Evolutionary conservation across 2,888 invertebrate genomes (phyloP).

Genomic region (Brachylomia viminalis): DNA sequence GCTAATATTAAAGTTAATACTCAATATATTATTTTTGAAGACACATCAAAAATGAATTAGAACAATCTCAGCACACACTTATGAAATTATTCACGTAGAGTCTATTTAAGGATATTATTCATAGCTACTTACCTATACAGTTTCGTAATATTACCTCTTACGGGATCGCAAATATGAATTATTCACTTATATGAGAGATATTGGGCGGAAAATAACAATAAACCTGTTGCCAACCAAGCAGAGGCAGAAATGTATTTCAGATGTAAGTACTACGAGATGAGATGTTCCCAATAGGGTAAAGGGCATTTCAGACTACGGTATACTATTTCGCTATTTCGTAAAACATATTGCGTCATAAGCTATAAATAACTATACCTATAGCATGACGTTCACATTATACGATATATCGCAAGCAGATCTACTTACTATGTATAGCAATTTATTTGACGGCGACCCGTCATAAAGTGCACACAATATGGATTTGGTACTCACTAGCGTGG

Average conservation of each 20-base stretch:
- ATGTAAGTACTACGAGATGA: conserved; percentile 14
- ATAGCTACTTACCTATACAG: conserved; percentile 8
- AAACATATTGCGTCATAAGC: too few species aligned
- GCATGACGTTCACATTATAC: too few species aligned
- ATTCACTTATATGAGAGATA: conserved; percentile 43
- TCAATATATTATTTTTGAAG: background rate
- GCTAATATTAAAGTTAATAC: too few species aligned
- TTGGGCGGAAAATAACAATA: conserved; percentile 40
- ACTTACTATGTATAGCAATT: too few species aligned
- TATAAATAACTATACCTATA: too few species aligned
- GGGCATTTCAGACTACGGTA: too few species aligned
- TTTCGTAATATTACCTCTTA: conserved; percentile 27
- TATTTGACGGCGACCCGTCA: too few species aligned
- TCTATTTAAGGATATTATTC: conserved; percentile 27
- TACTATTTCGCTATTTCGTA: too few species aligned
- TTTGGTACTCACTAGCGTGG: too few species aligned
- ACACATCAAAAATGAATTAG: too few species aligned
- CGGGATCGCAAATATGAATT: conserved; percentile 42
- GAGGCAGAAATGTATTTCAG: conserved; percentile 14
- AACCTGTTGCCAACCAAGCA: conserved; percentile 48
- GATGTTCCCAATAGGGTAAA: background rate
- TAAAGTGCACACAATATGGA: too few species aligned
- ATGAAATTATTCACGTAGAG: background rate
- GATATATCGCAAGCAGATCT: too few species aligned
- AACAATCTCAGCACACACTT: background rate